phyloP scores from a whole-genome alignment of 2,797 vertebrate species.

The Dipus sagitta region DNA sequence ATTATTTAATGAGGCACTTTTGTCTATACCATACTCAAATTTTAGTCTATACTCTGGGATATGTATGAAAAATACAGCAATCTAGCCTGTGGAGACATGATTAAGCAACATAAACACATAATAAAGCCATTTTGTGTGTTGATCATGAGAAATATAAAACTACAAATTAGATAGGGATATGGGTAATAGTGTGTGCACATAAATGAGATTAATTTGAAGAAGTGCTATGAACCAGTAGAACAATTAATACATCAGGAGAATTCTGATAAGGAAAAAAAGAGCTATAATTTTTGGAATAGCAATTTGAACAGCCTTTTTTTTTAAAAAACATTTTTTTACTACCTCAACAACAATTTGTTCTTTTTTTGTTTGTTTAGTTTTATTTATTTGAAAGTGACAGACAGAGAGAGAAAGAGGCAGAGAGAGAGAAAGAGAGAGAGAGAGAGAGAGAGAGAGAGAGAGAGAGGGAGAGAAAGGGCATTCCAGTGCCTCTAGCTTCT shows the following conservation, averaged over 20 bases:
- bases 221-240: not conserved
- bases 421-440: too few species aligned
- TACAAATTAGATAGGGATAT: not conserved
- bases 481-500: too few species aligned
- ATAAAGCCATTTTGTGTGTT: not conserved
- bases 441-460: too few species aligned
- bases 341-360: too few species aligned
- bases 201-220: conserved; percentile 12
- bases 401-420: too few species aligned
- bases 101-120: not conserved
- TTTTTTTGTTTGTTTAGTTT: too few species aligned
- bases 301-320: not conserved
- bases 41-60: not conserved
- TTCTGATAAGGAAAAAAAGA: not conserved
- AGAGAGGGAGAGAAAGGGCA: too few species aligned
- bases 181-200: not conserved
- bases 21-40: not conserved
- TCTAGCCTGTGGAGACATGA: not conserved
- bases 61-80: not conserved
- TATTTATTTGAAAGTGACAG: too few species aligned
- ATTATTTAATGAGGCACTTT: not conserved
- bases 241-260: not conserved
- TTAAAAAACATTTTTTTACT: too few species aligned
- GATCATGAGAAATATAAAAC: not conserved
- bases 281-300: not conserved